Conservation (phyloP, 2,888 invertebrate genomes). For the Aricia artaxerxes region DNA sequence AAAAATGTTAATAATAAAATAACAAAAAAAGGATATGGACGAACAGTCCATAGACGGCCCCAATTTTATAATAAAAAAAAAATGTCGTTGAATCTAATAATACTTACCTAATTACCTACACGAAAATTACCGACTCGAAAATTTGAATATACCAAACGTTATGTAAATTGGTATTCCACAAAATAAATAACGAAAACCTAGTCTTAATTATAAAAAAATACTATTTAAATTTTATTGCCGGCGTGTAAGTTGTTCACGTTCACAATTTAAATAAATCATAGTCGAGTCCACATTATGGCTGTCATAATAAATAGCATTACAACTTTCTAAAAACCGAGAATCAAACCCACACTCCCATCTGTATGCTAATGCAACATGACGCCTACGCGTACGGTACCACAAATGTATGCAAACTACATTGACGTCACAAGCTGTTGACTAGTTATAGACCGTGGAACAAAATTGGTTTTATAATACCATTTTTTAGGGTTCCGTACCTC, state of each 20-base stretch:
- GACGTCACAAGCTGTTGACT: not conserved
- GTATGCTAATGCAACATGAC: constrained; percentile 50
- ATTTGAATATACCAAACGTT: not conserved
- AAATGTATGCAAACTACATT: constrained; percentile 50
- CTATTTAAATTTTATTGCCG: constrained; percentile 3
- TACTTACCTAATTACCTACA: not conserved
- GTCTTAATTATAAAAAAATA: constrained; percentile 19
- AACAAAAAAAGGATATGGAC: too few relatives aligned
- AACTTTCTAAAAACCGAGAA: constrained; percentile 52
- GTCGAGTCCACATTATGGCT: constrained; percentile 44
- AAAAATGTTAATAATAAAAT: too few relatives aligned
- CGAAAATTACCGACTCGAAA: not conserved
- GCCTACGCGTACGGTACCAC: constrained; percentile 44
- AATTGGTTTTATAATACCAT: not conserved
- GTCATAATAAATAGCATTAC: constrained; percentile 50
- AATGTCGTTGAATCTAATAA: too few relatives aligned
- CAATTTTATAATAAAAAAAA: too few relatives aligned
- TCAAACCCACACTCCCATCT: constrained; percentile 49
- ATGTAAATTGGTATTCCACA: constrained; percentile 16
- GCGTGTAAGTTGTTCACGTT: constrained; percentile 7
- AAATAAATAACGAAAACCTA: not conserved
- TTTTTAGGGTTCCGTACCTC: too few relatives aligned
- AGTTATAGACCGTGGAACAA: not conserved
- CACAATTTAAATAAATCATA: constrained; percentile 45
- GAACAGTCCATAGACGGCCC: too few relatives aligned